Evolutionary conservation across 2,888 invertebrate genomes (phyloP), one percentile per base, ranked within the genome.

Genomic region (Trichacis sp.): DNA sequence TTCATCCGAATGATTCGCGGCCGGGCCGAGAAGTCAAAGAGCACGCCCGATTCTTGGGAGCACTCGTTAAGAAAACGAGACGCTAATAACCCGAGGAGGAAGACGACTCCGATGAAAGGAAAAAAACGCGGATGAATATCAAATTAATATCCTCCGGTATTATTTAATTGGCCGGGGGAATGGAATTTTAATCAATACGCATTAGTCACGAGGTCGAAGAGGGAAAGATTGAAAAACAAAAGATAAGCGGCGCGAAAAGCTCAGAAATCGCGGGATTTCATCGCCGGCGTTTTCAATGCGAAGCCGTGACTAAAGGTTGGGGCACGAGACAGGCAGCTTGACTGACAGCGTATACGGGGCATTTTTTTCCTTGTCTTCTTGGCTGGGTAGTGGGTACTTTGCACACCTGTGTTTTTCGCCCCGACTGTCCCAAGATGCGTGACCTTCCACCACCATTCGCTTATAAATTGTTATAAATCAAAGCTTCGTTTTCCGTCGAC

Each of bases 401-500:
- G 52, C 60, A 53, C 56, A 48, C 56, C 64, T 64, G 47, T 50
- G n/a, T n/a, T n/a, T n/a, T n/a, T n/a, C n/a, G n/a, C n/a, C n/a
- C n/a, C n/a, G n/a, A n/a, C n/a, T n/a, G n/a, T n/a, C n/a, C n/a
- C n/a, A n/a, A n/a, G n/a, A n/a, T n/a, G n/a, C n/a, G n/a, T n/a
- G n/a, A n/a, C n/a, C n/a, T n/a, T n/a, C n/a, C n/a, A n/a, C n/a
- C n/a, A n/a, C n/a, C n/a, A n/a, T n/a, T n/a, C n/a, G n/a, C n/a
- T n/a, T n/a, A n/a, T n/a, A n/a, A n/a, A n/a, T n/a, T n/a, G n/a
- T n/a, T n/a, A n/a, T n/a, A n/a, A n/a, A n/a, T n/a, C n/a, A n/a
- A n/a, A 76, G 74, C 69, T 77, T 74, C 74, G 74, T 78, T 78
- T 77, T 70, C 73, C 73, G 66, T 54, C 59, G 64, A 60, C 49